These are phyloP conservation scores for Steinernema khuongi DNA, from an alignment of 1,140 invertebrate species.

Conservation along the genomic window DNA sequence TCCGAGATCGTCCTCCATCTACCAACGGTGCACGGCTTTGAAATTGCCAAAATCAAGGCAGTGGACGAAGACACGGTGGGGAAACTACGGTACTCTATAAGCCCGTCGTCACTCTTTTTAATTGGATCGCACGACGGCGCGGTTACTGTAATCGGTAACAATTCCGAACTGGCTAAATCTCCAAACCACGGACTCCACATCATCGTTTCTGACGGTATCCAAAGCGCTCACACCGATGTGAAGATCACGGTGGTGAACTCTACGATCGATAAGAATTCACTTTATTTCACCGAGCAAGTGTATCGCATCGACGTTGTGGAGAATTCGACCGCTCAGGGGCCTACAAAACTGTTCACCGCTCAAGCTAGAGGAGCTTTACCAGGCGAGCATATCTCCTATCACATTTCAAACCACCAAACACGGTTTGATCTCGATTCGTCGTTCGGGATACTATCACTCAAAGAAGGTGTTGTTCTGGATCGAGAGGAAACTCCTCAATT, in stretches of 20 bases:
- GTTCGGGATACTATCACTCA: conserved; percentile 22
- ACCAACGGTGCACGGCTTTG: conserved; percentile 23
- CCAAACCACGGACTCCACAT: background rate
- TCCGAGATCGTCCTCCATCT: background rate
- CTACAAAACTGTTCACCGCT: background rate
- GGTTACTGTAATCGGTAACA: background rate
- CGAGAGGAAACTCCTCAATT: conserved; percentile 26
- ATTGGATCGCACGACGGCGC: background rate
- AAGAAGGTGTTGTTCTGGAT: conserved; percentile 20
- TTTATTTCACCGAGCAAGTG: background rate
- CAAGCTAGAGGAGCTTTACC: background rate
- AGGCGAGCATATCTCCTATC: background rate
- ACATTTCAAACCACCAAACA: background rate
- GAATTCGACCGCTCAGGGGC: background rate
- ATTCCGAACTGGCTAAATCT: background rate
- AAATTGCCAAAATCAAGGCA: conserved; percentile 19
- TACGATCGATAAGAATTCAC: background rate
- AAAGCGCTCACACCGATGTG: background rate
- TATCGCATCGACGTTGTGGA: background rate
- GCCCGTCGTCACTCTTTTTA: background rate
- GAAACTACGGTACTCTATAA: conserved; percentile 26
- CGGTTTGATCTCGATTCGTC: conserved; percentile 22
- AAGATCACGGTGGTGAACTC: background rate
- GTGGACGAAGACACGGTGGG: conserved; percentile 26
- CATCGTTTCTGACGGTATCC: background rate